Base-by-base conservation (phyloP, 2,797 vertebrate species). In the Dendrocincla tyrannina region DNA sequence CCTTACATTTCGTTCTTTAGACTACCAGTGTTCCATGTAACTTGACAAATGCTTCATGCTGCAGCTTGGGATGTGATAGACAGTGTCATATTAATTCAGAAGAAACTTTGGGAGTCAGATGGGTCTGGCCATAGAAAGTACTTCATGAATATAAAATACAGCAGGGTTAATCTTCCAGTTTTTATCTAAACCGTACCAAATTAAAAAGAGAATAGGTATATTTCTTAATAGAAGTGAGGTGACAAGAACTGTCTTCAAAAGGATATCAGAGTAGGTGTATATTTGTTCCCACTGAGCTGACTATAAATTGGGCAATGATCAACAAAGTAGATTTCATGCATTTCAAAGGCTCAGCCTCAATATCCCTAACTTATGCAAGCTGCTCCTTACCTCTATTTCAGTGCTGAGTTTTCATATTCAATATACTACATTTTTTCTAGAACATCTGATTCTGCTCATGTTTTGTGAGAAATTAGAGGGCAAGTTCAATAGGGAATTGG, bases 201-300 rank as follows among this genome's bases (percentile, higher is more conserved):
- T 93, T 87, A 85, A 60, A 69, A 88, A 88, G 52, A 91, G 19
- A 85, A 73, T 27, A 85, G 60, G 22, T 93, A 1, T 67, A 68
- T 94, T 91, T 90, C 69, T 63, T 91, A 76, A 58, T 37, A 88
- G 67, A 85, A 91, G 85, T 52, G 68, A 82, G 28, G 33, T 89
- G 56, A 39, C 90, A 83, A 82, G 60, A 49, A 53, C 80, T 83
- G 83, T 93, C 50, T 89, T 93, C 67, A 60, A 60, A 80, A 82
- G 11, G 16, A 18, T 93, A 68, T 91, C 74, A 64, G 60, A 95
- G 46, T 56, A 55, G 83, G 44, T 7, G 1, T 9, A 2, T 63
- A 60, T 82, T 96, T 93, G 77, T 93, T 96, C 70, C 77, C 49
- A 58, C 70, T 39, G 77, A 93, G 53, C 80, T 89, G 85, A 68